Percentiles rank a stretch among this genome's conserved stretches.
phyloP scores from a whole-genome alignment of 2,113 vertebrate species.

The Boulengeromyrus knoepffleri region DNA sequence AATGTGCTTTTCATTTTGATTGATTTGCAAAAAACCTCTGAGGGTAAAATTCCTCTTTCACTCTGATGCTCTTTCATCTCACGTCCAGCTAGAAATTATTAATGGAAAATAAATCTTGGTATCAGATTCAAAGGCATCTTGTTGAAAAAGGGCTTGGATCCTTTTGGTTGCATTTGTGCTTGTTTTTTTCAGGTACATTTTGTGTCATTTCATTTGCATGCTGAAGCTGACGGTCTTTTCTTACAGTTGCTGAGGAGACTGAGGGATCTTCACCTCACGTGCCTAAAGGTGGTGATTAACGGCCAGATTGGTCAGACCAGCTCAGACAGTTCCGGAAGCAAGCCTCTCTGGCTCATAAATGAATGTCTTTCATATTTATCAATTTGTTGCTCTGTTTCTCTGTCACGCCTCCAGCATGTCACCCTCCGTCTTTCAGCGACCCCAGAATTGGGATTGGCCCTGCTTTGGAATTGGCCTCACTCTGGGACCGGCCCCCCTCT shows the following conservation, averaged over 20 bases:
- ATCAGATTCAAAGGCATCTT: not conserved
- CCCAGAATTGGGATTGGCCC: not conserved
- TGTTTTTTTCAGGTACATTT: not conserved
- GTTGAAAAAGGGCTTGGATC: not conserved
- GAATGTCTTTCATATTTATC: not conserved
- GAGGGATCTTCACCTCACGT: not conserved
- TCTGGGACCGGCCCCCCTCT: not conserved
- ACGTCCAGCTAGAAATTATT: not conserved
- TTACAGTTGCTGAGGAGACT: not conserved
- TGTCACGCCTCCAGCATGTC: not conserved
- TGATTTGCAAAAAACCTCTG: not conserved
- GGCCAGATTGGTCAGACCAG: not conserved
- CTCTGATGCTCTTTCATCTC: not conserved
- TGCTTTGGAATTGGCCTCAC: not conserved
- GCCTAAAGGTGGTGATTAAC: not conserved
- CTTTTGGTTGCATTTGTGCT: not conserved
- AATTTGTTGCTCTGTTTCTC: not conserved
- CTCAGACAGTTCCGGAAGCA: not conserved
- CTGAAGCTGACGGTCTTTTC: not conserved
- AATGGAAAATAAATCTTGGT: not conserved
- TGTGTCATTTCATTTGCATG: not conserved
- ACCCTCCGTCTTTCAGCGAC: not conserved
- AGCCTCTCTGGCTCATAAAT: not conserved
- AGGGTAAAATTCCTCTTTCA: not conserved
- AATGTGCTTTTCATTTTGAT: not conserved